phyloP scores from a whole-genome alignment of 30 jellyfish, hydroid and myxozoan genomes.

The Aurelia sp. region DNA sequence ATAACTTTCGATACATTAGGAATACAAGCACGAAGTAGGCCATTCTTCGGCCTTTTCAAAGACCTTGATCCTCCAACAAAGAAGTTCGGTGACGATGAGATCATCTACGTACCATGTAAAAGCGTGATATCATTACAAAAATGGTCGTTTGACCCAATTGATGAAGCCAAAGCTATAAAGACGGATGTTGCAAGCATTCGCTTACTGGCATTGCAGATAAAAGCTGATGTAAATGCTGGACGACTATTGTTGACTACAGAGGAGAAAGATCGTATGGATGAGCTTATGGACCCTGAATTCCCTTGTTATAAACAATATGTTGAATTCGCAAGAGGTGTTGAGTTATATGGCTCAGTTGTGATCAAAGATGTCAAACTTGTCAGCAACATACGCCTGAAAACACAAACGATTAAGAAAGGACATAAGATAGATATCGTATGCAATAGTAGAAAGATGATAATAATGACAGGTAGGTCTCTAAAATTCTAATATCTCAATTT shows the following conservation, averaged over 20 bases:
- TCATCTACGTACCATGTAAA: conserved; percentile 68
- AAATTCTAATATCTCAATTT: background rate
- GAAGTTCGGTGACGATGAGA: conserved; percentile 74
- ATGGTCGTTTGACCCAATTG: conserved; percentile 86
- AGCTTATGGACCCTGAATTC: conserved; percentile 66
- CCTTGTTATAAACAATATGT: conserved; percentile 88
- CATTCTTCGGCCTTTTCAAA: conserved; percentile 73
- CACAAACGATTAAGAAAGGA: conserved; percentile 61
- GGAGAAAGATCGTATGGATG: conserved; percentile 38
- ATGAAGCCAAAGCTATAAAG: conserved; percentile 69
- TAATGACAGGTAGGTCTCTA: conserved; percentile 61
- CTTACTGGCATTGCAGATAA: conserved; percentile 69
- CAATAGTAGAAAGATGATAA: conserved; percentile 35
- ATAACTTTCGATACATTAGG: conserved; percentile 77
- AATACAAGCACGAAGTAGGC: conserved; percentile 51
- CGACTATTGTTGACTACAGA: conserved; percentile 51
- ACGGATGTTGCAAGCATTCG: conserved; percentile 79
- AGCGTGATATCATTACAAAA: conserved; percentile 63
- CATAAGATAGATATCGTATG: conserved; percentile 64
- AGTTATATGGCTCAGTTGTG: conserved; percentile 49
- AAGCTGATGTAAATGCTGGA: conserved; percentile 60
- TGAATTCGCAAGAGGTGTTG: conserved; percentile 77
- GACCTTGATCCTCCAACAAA: conserved; percentile 79
- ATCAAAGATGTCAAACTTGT: conserved; percentile 57
- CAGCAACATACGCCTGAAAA: conserved; percentile 51